Conservation (phyloP, 2,888 invertebrate species). For the Hololepta plana region DNA sequence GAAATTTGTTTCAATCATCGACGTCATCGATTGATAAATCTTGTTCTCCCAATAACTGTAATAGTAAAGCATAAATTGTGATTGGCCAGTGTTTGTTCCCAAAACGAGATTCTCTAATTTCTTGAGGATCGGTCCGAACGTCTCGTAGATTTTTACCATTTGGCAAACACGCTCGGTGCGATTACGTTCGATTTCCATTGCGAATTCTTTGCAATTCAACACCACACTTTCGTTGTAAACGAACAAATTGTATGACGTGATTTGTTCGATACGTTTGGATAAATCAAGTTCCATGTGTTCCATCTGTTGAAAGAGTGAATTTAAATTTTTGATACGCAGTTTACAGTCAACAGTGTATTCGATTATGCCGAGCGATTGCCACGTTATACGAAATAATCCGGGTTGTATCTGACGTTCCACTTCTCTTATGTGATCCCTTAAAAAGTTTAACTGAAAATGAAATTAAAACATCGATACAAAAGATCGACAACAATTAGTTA, state of each 20-base stretch:
- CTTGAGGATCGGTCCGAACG: conserved; percentile 62
- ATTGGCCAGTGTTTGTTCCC: conserved; percentile 58
- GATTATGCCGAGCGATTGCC: conserved; percentile 68
- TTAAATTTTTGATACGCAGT: conserved; percentile 36
- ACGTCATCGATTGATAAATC: conserved; percentile 50
- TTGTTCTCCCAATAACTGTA: conserved; percentile 71
- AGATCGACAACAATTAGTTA: conserved; percentile 17
- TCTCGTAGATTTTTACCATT: conserved; percentile 56
- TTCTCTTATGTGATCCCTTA: conserved; percentile 48
- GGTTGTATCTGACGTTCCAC: conserved; percentile 62
- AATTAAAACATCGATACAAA: no score
- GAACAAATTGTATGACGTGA: conserved; percentile 40
- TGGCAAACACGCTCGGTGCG: conserved; percentile 48
- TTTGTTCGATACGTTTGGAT: conserved; percentile 33
- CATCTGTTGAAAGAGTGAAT: conserved; percentile 48
- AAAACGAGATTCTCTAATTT: conserved; percentile 75
- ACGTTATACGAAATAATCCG: conserved; percentile 65
- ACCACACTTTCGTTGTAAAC: conserved; percentile 13
- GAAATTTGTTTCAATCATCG: conserved; percentile 56
- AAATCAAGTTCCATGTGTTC: conserved; percentile 48
- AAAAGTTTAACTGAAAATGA: conserved; percentile 40
- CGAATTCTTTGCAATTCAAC: conserved; percentile 38
- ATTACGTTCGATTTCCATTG: conserved; percentile 47
- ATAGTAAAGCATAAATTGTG: conserved; percentile 54
- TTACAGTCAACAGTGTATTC: conserved; percentile 48